Evolutionary conservation across 2,113 vertebrate genomes (phyloP), one percentile per base, ranked within the genome.

Genomic region (Tympanuchus pallidicinctus): DNA sequence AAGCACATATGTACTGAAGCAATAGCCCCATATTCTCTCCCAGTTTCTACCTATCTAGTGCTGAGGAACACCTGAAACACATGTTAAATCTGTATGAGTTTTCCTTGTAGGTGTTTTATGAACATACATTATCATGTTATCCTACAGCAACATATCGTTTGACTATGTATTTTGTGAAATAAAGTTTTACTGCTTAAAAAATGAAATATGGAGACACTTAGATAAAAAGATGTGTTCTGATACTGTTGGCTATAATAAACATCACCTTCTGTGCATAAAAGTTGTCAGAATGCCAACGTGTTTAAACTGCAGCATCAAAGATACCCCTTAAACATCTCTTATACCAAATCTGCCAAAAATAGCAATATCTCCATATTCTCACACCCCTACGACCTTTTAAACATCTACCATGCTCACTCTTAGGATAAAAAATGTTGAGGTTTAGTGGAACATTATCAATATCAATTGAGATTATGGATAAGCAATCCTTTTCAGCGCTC

Each of bases 261-360:
- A 20, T 42, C 54, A 38, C 42, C 1, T 85, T 94, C 64, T 66
- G 7, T 2, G 5, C 21, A 28, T n/a, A 47, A 75, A 71, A 88
- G 32, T 0, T 1, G n/a, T 42, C 50, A 59, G 7, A 24, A 54
- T 20, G 27, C 2, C 28, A 87, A 38, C 6, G 27, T 1, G 1
- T 56, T 72, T 1, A 17, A 87, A 92, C 57, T 22, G 4, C 12
- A 77, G 73, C 22, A 64, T 2, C 8, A 27, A 52, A 81, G 22
- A 56, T 30, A 54, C 1, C n/a, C 3, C 22, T 67, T 78, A 9
- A 25, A 32, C 60, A 24, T 21, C 25, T 65, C 36, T 56, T 86
- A 72, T 28, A 30, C 22, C 7, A 40, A 45, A 34, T 2, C 14
- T 76, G 3, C 17, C 28, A 82, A 21, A 13, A 45, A 56, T 47